Conservation (phyloP, 2,113 vertebrate genomes). For the Glareola pratincola region DNA sequence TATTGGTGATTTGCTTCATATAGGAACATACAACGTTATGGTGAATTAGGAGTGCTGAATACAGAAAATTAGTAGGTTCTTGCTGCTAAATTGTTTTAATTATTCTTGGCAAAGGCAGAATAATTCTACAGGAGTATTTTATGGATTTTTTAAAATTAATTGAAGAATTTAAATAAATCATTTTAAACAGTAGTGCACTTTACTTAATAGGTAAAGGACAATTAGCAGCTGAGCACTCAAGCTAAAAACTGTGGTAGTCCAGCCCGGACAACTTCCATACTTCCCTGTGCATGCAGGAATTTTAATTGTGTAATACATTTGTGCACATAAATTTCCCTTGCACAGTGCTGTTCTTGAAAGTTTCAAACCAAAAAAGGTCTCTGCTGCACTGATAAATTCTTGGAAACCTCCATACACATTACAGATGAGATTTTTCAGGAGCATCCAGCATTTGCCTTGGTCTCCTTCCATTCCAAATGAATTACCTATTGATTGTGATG, state of each 20-base stretch:
- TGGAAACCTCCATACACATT: rapidly evolving
- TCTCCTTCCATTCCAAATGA: background rate
- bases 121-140: background rate
- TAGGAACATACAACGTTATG: background rate
- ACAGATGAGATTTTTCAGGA: background rate
- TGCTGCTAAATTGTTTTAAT: slow-evolving; percentile 22
- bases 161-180: slow-evolving; percentile 17
- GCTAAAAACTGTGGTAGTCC: background rate
- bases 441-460: background rate
- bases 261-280: background rate
- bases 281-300: background rate
- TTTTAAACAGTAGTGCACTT: background rate
- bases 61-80: background rate
- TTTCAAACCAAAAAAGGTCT: background rate
- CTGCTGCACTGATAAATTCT: background rate
- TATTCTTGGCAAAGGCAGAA: background rate
- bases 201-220: background rate
- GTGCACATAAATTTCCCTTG: background rate
- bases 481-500: background rate
- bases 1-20: background rate
- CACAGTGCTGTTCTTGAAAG: background rate
- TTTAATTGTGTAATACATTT: background rate
- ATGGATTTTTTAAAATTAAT: background rate
- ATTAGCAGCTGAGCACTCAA: background rate
- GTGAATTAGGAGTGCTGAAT: background rate